Evolutionary conservation across 2,113 vertebrate genomes (phyloP).

Genomic region (Xenopus tropicalis): DNA sequence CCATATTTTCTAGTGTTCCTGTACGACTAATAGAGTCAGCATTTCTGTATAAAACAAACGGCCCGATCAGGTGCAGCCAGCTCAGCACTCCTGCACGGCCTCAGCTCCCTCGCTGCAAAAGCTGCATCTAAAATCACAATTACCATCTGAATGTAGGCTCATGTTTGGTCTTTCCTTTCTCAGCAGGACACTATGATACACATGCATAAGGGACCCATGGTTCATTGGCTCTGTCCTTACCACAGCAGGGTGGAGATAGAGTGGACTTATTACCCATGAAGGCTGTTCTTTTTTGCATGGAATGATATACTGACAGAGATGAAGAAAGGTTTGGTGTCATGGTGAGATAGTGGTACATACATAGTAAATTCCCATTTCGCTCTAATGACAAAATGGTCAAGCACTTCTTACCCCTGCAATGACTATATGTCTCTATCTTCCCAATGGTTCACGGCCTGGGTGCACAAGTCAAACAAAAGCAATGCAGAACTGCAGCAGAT

Average conservation of each 20-base stretch:
- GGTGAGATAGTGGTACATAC: constrained; percentile 25
- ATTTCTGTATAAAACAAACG: constrained; percentile 21
- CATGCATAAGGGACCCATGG: constrained; percentile 9
- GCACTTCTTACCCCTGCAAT: constrained; percentile 8
- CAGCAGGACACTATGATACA: constrained; percentile 32
- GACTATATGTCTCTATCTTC: not conserved
- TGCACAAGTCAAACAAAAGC: no score
- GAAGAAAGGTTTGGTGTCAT: constrained; percentile 13
- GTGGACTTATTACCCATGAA: constrained; percentile 38
- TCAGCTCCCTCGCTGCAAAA: constrained; percentile 15
- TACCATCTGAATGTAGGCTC: constrained; percentile 21
- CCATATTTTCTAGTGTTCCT: constrained; percentile 17
- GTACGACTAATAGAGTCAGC: constrained; percentile 15
- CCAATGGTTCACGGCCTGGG: constrained; percentile 6
- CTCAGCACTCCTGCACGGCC: constrained; percentile 20
- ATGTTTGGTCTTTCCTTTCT: constrained; percentile 16
- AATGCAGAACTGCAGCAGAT: not conserved
- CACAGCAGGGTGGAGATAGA: constrained; percentile 37
- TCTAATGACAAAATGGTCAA: constrained; percentile 20
- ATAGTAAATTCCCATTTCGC: constrained; percentile 26
- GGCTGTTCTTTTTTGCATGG: constrained; percentile 38
- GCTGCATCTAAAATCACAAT: constrained; percentile 31
- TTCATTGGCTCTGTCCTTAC: constrained; percentile 36
- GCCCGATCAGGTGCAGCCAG: constrained; percentile 18
- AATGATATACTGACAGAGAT: constrained; percentile 24